phyloP scores from a whole-genome alignment of 1,140 invertebrate genomes.

The Gonatopus flavifemur region DNA sequence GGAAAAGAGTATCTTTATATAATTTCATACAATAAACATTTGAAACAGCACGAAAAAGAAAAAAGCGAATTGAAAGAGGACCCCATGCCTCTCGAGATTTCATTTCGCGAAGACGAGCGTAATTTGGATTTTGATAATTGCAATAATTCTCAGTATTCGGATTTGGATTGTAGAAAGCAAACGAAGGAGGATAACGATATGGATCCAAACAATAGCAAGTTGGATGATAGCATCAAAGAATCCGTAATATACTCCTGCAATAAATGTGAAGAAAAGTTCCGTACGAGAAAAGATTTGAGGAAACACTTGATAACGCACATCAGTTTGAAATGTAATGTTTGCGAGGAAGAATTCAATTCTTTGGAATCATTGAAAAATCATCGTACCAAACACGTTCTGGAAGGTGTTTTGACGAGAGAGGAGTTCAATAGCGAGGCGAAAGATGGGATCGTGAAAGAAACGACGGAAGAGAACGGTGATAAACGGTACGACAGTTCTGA shows the following conservation, averaged over 20 bases:
- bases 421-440: constrained; percentile 38
- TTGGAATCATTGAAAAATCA: constrained; percentile 45
- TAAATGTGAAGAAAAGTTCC: constrained; percentile 37
- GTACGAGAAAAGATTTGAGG: constrained; percentile 27
- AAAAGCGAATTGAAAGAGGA: constrained; percentile 30
- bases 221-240: background rate
- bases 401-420: constrained; percentile 43
- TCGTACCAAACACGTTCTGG: constrained; percentile 43
- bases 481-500: background rate
- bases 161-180: constrained; percentile 9
- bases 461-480: background rate
- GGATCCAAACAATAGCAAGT: background rate
- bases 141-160: constrained; percentile 18
- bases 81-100: constrained; percentile 36
- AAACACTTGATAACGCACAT: constrained; percentile 33
- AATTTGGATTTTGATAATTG: constrained; percentile 36
- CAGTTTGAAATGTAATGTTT: constrained; percentile 41
- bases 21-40: constrained; percentile 53
- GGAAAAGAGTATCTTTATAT: constrained; percentile 56
- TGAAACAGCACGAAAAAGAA: constrained; percentile 50
- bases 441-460: background rate
- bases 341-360: constrained; percentile 40
- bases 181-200: constrained; percentile 7
- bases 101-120: constrained; percentile 41
- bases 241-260: constrained; percentile 25